Conservation (phyloP, 2,113 vertebrate genomes). For the Axis porcinus region DNA sequence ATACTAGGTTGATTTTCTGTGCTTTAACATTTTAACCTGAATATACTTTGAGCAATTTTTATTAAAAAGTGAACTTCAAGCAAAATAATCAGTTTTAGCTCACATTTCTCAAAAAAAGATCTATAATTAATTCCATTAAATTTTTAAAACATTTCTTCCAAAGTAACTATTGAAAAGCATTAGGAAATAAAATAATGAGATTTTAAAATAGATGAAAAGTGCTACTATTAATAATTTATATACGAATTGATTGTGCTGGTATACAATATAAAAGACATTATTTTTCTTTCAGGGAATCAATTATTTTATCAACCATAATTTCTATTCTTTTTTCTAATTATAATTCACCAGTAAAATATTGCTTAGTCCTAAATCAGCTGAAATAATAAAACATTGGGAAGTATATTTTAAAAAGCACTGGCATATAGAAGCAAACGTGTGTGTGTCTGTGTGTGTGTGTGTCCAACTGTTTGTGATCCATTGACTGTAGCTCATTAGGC, state of each 20-base stretch:
- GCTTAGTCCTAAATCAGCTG: neutral
- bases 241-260: neutral
- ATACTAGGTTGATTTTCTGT: neutral
- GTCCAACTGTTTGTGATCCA: neutral
- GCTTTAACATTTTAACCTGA: conserved; percentile 39
- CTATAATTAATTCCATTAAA: conserved; percentile 58
- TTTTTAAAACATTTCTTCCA: conserved; percentile 25
- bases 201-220: conserved; percentile 46
- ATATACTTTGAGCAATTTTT: conserved; percentile 26
- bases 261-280: neutral
- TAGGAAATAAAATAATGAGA: conserved; percentile 58
- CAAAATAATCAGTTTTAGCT: conserved; percentile 58
- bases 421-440: neutral
- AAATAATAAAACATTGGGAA: neutral
- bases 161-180: conserved; percentile 50
- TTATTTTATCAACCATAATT: conserved; percentile 28
- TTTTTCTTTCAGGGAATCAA: conserved; percentile 24
- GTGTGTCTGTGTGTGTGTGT: neutral
- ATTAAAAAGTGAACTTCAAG: conserved; percentile 46
- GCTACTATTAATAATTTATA: conserved; percentile 36
- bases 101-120: conserved; percentile 48
- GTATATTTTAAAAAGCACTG: neutral
- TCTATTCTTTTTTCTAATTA: neutral
- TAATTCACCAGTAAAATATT: conserved; percentile 10
- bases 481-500: neutral